Conservation (phyloP, 2,888 invertebrate genomes). For the Alloscopus bannaensis region DNA sequence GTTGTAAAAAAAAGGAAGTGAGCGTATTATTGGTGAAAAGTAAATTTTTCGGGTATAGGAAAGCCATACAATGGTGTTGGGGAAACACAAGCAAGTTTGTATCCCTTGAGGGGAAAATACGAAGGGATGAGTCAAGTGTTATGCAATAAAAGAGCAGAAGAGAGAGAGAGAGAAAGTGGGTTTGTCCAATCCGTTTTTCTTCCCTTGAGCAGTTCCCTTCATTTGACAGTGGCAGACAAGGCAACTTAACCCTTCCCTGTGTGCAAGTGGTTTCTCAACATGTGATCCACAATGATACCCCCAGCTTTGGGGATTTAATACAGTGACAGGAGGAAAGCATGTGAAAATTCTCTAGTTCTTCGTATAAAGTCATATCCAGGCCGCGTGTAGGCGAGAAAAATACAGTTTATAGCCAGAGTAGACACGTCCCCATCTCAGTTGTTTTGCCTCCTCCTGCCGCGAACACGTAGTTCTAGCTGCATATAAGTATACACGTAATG, state of each 20-base stretch:
- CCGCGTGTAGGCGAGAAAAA: too few relatives aligned
- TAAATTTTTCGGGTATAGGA: neutral
- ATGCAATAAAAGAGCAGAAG: slow-evolving; percentile 27
- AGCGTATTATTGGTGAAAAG: too few relatives aligned
- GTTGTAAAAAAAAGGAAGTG: too few relatives aligned
- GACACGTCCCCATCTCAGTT: too few relatives aligned
- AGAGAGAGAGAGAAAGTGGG: slow-evolving; percentile 26
- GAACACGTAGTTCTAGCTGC: slow-evolving; percentile 1
- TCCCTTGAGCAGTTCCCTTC: slow-evolving; percentile 23
- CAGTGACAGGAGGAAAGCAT: slow-evolving; percentile 21
- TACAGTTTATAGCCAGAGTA: too few relatives aligned
- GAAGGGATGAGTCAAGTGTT: slow-evolving; percentile 31
- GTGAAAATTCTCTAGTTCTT: too few relatives aligned
- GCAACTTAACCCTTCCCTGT: slow-evolving; percentile 30
- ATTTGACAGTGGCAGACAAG: slow-evolving; percentile 39
- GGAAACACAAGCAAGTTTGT: slow-evolving; percentile 30
- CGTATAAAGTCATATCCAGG: too few relatives aligned
- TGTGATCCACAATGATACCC: slow-evolving; percentile 33
- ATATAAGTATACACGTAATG: neutral
- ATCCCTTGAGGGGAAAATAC: slow-evolving; percentile 19
- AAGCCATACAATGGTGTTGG: neutral
- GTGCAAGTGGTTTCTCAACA: slow-evolving; percentile 44
- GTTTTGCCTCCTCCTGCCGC: too few relatives aligned
- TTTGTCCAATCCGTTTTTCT: slow-evolving; percentile 36
- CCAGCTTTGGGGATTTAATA: slow-evolving; percentile 40